Percentiles rank a stretch among this genome's conserved stretches.
Conservation (phyloP, 1,140 invertebrate species). For the Drosophila serrata region DNA sequence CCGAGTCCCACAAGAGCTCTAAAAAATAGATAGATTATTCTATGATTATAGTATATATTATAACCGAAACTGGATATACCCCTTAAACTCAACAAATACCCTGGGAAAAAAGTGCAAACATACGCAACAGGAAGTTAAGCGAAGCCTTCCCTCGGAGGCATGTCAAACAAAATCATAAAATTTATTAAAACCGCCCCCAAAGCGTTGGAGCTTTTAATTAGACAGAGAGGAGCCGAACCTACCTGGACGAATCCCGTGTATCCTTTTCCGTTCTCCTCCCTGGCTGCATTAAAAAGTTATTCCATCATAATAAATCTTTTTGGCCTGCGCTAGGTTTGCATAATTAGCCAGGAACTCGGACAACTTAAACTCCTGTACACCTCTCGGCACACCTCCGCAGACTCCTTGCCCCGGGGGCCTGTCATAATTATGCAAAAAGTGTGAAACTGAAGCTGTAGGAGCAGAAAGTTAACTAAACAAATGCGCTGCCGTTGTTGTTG, state of each 20-base stretch:
- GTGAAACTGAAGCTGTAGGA: constrained; percentile 59
- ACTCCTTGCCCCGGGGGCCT: constrained; percentile 32
- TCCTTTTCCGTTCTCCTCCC: background rate
- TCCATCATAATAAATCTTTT: constrained; percentile 82
- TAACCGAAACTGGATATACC: too few species aligned
- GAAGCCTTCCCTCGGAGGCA: constrained; percentile 26
- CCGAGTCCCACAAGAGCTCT: too few species aligned
- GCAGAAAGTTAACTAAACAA: constrained; percentile 68
- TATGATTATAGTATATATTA: too few species aligned
- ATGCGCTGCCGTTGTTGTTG: constrained; percentile 33
- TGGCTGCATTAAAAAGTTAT: constrained; percentile 63
- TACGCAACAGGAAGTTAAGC: constrained; percentile 16
- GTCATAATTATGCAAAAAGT: constrained; percentile 80
- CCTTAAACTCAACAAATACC: background rate
- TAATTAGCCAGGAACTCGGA: constrained; percentile 72
- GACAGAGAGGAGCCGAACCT: constrained; percentile 34
- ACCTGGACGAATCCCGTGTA: constrained; percentile 13
- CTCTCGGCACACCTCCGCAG: constrained; percentile 7
- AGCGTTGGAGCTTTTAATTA: constrained; percentile 75
- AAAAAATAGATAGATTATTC: too few species aligned
- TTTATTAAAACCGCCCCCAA: constrained; percentile 68
- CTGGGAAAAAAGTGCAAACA: constrained; percentile 9
- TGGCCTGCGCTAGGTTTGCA: constrained; percentile 59
- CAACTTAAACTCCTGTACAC: constrained; percentile 39
- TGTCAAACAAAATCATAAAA: constrained; percentile 76